A percentile compares a stretch with the other conserved stretches of the same genome.
Conservation (phyloP, 1,140 invertebrate species). For the Lasioglossum baleicum region DNA sequence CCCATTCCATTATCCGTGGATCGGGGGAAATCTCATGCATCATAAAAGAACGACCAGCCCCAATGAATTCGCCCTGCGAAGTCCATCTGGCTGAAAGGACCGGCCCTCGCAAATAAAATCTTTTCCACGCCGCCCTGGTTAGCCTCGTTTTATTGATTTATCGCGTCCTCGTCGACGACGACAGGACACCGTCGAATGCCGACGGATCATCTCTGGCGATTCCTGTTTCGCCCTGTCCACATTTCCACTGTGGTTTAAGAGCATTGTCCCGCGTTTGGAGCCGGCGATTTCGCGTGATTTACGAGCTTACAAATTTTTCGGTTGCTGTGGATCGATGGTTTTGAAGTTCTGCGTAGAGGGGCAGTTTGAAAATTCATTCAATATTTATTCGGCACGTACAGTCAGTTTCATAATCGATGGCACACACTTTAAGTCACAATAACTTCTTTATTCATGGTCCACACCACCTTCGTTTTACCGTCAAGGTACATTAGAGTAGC, state of each 20-base stretch:
- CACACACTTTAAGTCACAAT: too few species aligned
- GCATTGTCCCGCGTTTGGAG: too few species aligned
- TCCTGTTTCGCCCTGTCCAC: not conserved
- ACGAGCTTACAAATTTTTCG: too few species aligned
- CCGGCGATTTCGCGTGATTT: too few species aligned
- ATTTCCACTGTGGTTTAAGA: not conserved
- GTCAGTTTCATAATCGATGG: too few species aligned
- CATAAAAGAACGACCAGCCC: slow-evolving; percentile 55
- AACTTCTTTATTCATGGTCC: too few species aligned
- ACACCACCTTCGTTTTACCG: too few species aligned
- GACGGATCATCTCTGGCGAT: not conserved
- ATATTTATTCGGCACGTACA: too few species aligned
- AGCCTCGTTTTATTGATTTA: slow-evolving; percentile 11
- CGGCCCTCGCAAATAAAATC: slow-evolving; percentile 10
- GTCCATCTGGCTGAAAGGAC: slow-evolving; percentile 15
- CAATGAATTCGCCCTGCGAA: slow-evolving; percentile 49
- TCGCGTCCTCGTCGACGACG: not conserved
- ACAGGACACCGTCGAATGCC: not conserved
- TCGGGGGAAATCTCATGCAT: slow-evolving; percentile 58
- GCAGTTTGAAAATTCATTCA: too few species aligned
- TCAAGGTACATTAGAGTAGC: too few species aligned
- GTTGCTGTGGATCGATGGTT: too few species aligned
- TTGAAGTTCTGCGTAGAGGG: too few species aligned
- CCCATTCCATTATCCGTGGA: slow-evolving; percentile 54
- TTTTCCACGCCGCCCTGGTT: not conserved